Evolutionary conservation across 2,113 vertebrate species (phyloP).

Genomic region (Crypturellus undulatus): DNA sequence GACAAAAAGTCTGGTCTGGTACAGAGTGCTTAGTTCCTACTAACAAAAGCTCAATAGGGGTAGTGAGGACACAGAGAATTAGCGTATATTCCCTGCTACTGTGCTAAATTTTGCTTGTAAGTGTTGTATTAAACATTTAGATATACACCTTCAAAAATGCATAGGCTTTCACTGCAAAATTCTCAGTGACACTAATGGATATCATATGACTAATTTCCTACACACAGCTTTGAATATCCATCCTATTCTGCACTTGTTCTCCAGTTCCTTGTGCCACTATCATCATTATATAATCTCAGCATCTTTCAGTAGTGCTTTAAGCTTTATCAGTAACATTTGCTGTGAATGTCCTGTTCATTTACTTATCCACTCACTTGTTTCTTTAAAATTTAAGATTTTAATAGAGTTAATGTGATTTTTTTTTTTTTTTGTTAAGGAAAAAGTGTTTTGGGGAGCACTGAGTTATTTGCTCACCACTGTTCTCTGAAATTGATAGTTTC

Average conservation of each 20-base stretch:
- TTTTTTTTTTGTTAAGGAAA: too few species aligned
- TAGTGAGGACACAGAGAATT: background rate
- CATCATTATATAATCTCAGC: background rate
- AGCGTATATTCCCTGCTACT: background rate
- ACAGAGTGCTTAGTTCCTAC: background rate
- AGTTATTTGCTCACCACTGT: background rate
- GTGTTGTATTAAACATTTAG: constrained; percentile 21
- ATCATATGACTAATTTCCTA: background rate
- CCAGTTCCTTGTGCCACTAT: background rate
- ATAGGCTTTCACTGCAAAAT: background rate
- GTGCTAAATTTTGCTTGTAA: constrained; percentile 22
- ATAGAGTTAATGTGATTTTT: background rate
- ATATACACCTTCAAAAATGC: constrained; percentile 20
- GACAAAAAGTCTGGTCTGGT: background rate
- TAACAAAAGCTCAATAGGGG: background rate
- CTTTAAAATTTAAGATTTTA: background rate
- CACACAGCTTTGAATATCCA: background rate
- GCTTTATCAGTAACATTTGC: background rate
- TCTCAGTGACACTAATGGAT: background rate
- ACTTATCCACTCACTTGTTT: background rate
- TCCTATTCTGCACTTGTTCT: background rate
- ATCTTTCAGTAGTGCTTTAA: background rate
- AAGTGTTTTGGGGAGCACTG: background rate
- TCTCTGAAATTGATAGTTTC: background rate
- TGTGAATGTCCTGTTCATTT: background rate